phyloP scores from a whole-genome alignment of 2,113 vertebrate genomes.

The Trogon surrucura region DNA sequence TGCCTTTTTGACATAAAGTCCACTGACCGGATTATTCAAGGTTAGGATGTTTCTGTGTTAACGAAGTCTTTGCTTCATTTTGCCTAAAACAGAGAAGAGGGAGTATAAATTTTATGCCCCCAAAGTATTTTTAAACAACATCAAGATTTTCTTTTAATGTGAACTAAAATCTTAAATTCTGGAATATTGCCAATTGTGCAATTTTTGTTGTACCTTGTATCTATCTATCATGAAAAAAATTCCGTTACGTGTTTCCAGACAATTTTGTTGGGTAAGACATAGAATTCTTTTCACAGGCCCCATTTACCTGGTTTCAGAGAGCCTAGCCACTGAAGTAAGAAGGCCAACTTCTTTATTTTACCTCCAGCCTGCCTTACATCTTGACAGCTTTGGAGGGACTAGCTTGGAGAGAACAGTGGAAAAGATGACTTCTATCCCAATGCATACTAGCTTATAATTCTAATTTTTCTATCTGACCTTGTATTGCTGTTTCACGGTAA shows the following conservation, averaged over 20 bases:
- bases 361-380: background rate
- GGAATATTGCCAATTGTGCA: background rate
- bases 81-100: background rate
- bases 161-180: background rate
- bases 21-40: constrained; percentile 5
- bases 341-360: background rate
- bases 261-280: background rate
- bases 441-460: background rate
- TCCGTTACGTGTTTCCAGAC: background rate
- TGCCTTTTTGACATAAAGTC: background rate
- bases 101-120: background rate
- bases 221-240: background rate
- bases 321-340: background rate
- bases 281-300: background rate
- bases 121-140: background rate
- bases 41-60: background rate
- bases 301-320: background rate
- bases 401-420: background rate
- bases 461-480: background rate
- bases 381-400: background rate
- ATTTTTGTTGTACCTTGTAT: background rate
- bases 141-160: background rate
- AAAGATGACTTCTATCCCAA: background rate
- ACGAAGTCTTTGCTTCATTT: background rate
- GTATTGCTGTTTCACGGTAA: background rate